A percentile compares a stretch with the other conserved stretches of the same genome.
These are phyloP conservation scores for Manis javanica DNA, from an alignment of 2,797 vertebrate species.

Conservation along the genomic window DNA sequence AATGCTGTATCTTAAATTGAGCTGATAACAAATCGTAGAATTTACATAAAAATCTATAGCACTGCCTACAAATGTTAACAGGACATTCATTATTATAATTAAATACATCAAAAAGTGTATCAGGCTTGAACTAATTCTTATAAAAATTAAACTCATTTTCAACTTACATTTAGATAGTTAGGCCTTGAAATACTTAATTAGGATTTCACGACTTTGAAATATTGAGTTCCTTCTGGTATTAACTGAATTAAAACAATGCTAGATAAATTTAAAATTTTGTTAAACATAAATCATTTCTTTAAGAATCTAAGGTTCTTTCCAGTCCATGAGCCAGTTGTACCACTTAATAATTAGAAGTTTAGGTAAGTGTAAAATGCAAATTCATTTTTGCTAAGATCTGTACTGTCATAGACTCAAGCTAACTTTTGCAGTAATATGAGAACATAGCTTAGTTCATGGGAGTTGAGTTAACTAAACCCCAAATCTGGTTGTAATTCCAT, in stretches of 20 bases:
- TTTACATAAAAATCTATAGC: neutral
- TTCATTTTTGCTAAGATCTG: neutral
- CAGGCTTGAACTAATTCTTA: constrained; percentile 7
- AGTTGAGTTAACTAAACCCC: neutral
- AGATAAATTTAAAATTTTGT: neutral
- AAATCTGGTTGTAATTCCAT: neutral
- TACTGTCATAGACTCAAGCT: neutral
- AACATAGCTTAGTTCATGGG: neutral
- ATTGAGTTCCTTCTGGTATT: constrained; percentile 2
- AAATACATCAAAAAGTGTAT: neutral
- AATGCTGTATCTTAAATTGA: neutral
- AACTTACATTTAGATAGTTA: neutral
- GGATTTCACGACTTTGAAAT: constrained; percentile 17
- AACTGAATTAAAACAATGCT: constrained; percentile 54
- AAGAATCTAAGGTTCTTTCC: constrained; percentile 1
- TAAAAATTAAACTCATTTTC: constrained; percentile 30
- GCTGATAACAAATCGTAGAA: neutral
- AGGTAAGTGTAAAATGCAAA: constrained; percentile 16
- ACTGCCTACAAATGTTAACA: neutral
- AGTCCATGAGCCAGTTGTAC: neutral
- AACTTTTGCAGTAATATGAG: neutral
- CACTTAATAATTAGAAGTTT: constrained; percentile 42
- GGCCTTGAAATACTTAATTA: constrained; percentile 46
- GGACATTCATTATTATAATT: constrained; percentile 16
- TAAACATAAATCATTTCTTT: neutral